These are phyloP conservation scores for Charadrius vociferus DNA, from an alignment of 2,113 vertebrate species.

Conservation along the genomic window DNA sequence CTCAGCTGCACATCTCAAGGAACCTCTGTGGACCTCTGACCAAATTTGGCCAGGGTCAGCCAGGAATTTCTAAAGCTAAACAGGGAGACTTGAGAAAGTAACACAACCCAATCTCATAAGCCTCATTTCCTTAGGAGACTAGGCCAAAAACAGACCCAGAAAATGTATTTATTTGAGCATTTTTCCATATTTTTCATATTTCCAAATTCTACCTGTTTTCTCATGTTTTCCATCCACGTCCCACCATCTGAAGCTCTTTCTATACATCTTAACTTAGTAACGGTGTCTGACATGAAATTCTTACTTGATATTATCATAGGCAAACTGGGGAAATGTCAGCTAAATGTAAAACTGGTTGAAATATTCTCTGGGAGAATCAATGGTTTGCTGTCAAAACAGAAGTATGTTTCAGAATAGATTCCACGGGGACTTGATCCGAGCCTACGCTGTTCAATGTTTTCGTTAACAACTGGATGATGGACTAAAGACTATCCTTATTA, in stretches of 20 bases:
- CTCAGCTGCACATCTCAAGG: background rate
- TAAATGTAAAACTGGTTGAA: constrained; percentile 40
- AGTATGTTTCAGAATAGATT: background rate
- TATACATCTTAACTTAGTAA: background rate
- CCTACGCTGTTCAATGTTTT: constrained; percentile 9
- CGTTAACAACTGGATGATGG: constrained; percentile 14
- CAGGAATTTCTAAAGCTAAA: background rate
- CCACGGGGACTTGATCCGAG: background rate
- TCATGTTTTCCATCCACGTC: background rate
- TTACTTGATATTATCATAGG: background rate
- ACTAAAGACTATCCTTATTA: constrained; percentile 30
- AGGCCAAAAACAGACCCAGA: background rate
- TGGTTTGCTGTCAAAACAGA: constrained; percentile 52
- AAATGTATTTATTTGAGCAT: background rate
- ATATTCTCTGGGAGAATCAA: constrained; percentile 38
- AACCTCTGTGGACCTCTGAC: background rate
- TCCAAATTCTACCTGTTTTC: background rate
- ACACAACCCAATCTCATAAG: background rate
- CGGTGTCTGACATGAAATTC: background rate
- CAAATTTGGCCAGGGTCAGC: background rate
- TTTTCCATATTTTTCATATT: background rate
- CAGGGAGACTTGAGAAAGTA: fast-evolving
- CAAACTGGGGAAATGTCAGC: background rate
- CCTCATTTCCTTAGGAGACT: background rate
- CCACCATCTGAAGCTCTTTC: background rate